Evolutionary conservation across 2,113 vertebrate species (phyloP), one percentile per base, ranked within the genome.

Genomic region (Chaenocephalus aceratus): DNA sequence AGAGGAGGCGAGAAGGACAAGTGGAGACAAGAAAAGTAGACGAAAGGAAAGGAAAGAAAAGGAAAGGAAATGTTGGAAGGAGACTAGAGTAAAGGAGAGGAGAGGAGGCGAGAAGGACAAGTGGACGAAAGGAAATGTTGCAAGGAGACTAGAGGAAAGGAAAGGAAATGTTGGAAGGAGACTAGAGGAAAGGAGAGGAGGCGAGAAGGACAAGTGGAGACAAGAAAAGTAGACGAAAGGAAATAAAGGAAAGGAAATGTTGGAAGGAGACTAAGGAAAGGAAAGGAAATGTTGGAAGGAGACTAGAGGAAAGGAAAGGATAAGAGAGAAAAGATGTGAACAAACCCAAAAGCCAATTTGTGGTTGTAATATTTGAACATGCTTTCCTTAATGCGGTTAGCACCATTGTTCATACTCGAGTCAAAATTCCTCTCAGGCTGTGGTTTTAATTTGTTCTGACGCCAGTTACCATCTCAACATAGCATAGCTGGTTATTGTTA

Each of bases 401-500:
- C 10, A 0, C 41, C 16, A 60, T 26, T 34, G 36, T 56, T 64
- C 48, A 61, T 16, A 60, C 26, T 69, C 10, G 4, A 30, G 63
- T 75, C 64, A 41, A 69, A 69, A 74, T 81, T 87, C 71, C 79
- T 87, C 71, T 30, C 45, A 15, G 59, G 64, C 16, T 66, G 82
- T 30, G 72, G 46, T 69, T 89, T 71, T 34, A 13, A 72, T 76
- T 79, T 64, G 36, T 41, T 8, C 66, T 73, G 21, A 82, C 70
- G 51, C 23, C 53, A 64, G 72, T 68, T 44, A 95, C 94, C 95
- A 64, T 69, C 75, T 77, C 65, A 71, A 75, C 65, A 61, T 52
- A 58, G 75, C 75, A 84, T 52, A 36, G 75, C 62, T 71, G 85
- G 75, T 68, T 85, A 86, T 72, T 86, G 61, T 79, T 90, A 65